Base-by-base conservation (phyloP, 2,888 invertebrate species). In the Lepidochitona cinerea region DNA sequence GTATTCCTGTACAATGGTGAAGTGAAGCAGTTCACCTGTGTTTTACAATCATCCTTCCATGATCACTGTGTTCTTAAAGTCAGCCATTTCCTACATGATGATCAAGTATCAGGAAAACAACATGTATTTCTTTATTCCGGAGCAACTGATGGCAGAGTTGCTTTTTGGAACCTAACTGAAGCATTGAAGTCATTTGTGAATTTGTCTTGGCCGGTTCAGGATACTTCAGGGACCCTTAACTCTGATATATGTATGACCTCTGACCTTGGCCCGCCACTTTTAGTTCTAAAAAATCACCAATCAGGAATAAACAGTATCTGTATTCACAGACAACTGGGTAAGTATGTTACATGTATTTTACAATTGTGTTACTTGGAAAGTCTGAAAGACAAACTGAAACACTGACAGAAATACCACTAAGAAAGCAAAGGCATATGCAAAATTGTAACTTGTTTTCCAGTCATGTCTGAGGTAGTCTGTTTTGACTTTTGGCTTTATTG, bases 261-360 rank as follows among this genome's bases (percentile, higher is more conserved):
- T 59, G 49, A 49, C 59, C 26, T 59, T 29, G 4, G 9, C 2
- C 12, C 59, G 2, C 59, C 59, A 59, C 3, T 59, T 26, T 26
- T 23, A 14, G 23, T 29, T 3, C 26, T 59, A 14, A 35, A 37
- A 29, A 37, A 93, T 0, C 95, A 96, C 86, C 93, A 94, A 85
- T 94, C 94, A 5, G 96, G 96, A 1, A 94, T 96, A 59, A 96
- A 95, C 87, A 92, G 94, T 78, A 91, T 93, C 70, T 93, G 93
- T 84, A 54, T 81, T 26, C 54, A 53, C n/a, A 89, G 92, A 23
- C 89, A 89, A 75, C 67, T 87, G 7, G 80, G 80, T 78, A 71
- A 71, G 41, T 18, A n/a, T n/a, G n/a, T n/a, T n/a, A n/a, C n/a
- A n/a, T n/a, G n/a, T n/a, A n/a, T n/a, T n/a, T n/a, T n/a, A n/a